Conservation (phyloP, 2,113 vertebrate species). For the Cololabis saira region DNA sequence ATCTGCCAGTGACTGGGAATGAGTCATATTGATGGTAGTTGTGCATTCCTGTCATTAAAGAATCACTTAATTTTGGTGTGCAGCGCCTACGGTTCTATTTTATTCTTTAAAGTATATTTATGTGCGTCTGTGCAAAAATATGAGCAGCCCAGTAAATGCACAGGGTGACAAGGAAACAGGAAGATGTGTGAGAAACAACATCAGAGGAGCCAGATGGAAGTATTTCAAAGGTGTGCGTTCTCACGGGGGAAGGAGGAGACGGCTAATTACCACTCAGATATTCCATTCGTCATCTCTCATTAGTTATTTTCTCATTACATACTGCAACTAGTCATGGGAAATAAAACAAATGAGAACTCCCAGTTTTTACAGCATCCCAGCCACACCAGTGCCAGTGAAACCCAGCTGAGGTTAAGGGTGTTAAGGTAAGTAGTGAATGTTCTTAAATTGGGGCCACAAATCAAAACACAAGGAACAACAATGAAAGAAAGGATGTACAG, state of each 20-base stretch:
- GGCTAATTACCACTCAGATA: slow-evolving; percentile 68
- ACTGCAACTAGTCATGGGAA: slow-evolving; percentile 32
- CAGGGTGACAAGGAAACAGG: slow-evolving; percentile 18
- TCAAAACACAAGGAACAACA: slow-evolving; percentile 43
- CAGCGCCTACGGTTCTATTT: slow-evolving; percentile 3
- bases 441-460: slow-evolving; percentile 76
- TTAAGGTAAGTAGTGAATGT: slow-evolving; percentile 51
- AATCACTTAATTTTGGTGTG: slow-evolving; percentile 14
- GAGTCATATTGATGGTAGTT: slow-evolving; percentile 5
- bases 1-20: slow-evolving; percentile 14
- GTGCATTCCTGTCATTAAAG: slow-evolving; percentile 18
- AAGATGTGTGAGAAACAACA: slow-evolving; percentile 29
- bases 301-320: slow-evolving; percentile 70
- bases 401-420: slow-evolving; percentile 37
- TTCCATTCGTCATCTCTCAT: slow-evolving; percentile 57
- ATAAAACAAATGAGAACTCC: slow-evolving; percentile 38
- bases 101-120: slow-evolving; percentile 28
- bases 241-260: slow-evolving; percentile 41
- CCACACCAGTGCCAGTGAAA: slow-evolving; percentile 10
- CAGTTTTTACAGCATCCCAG: slow-evolving; percentile 21
- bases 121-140: slow-evolving; percentile 11
- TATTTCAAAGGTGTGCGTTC: slow-evolving; percentile 64
- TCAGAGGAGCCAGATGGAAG: slow-evolving; percentile 52
- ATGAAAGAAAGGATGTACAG: not conserved
- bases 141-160: slow-evolving; percentile 10